These are phyloP conservation scores for Imbricaverruca yamaguchii DNA, from an alignment of 2,888 invertebrate genomes.

Conservation along the genomic window DNA sequence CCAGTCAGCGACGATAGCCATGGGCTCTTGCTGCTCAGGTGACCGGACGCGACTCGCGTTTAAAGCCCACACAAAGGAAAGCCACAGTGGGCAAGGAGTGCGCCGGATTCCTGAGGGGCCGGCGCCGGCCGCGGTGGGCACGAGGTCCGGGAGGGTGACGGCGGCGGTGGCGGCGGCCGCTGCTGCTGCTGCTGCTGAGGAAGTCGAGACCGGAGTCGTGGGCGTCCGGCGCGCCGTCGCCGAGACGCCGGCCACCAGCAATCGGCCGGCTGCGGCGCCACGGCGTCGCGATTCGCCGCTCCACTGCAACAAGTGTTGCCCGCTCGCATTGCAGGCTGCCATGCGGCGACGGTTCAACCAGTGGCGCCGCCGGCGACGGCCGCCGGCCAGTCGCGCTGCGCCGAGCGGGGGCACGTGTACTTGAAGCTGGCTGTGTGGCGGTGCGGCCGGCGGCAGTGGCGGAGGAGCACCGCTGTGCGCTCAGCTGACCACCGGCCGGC, in stretches of 20 bases:
- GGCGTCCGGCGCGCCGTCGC: no score
- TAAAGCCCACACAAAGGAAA: conserved; percentile 4
- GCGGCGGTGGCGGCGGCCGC: background rate
- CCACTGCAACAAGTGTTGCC: background rate
- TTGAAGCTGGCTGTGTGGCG: background rate
- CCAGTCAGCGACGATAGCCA: no score
- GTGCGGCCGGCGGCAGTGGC: no score
- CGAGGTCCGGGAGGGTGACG: background rate
- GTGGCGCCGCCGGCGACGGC: background rate
- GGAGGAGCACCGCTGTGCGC: no score
- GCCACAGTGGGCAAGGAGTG: background rate
- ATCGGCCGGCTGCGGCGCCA: background rate
- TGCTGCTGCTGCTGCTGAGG: background rate
- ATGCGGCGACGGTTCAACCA: background rate
- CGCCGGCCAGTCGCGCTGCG: background rate
- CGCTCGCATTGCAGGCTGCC: background rate
- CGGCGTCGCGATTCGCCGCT: no score
- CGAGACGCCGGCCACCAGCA: no score
- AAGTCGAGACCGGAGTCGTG: no score
- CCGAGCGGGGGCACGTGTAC: background rate
- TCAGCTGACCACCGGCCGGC: no score
- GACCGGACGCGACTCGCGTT: background rate
- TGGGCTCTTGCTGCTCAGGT: no score
- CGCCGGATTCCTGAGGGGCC: conserved; percentile 4
- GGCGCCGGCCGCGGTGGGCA: background rate